Base-by-base conservation (phyloP, 2,888 invertebrate genomes). In the Eremobia ochroleuca region DNA sequence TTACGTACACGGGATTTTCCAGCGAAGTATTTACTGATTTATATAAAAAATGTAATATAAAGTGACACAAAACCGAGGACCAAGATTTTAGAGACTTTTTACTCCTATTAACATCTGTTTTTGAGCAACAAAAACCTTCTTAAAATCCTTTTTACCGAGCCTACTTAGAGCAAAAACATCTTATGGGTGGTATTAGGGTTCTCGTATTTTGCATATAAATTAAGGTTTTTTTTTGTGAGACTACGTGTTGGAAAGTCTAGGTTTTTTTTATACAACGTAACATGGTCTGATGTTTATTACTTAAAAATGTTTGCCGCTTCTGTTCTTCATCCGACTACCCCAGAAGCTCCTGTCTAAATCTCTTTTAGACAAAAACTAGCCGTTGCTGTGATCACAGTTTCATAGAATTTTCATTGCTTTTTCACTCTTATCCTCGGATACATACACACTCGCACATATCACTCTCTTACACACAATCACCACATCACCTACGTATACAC, bases 21-120 rank as follows among this genome's bases (percentile, higher is more conserved):
- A 40, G 40, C 37, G 4, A 49, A 34, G 59, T 28, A 40, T 69
- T 21, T 28, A 28, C 28, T 40, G 13, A 28, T 28, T 69, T 58
- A 28, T 31, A 52, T 46, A 59, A 76, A 70, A 71, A 73, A 73
- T 25, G 1, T 67, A 49, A 61, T 61, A 43, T 1, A 69, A 34
- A 58, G 46, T 74, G n/a, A 69, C 69, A 66, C 43, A 55, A 58
- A 34, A 67, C 66, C 28, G 55, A 69, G 64, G 40, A 34, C 59
- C 18, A 34, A 59, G 31, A 67, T 55, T 58, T 21, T 49, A 40
- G 40, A 66, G 55, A 79, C 73, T 78, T 71, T 73, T 68, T 43
- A 76, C 72, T 46, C 61, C 66, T 81, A 82, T 84, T 81, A 83
- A 83, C 66, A 74, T 79, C 73, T 70, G 31, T 5, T 61, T 68